These are phyloP conservation scores for Phylloscopus whistleri DNA, from an alignment of 2,113 vertebrate genomes.

Conservation along the genomic window DNA sequence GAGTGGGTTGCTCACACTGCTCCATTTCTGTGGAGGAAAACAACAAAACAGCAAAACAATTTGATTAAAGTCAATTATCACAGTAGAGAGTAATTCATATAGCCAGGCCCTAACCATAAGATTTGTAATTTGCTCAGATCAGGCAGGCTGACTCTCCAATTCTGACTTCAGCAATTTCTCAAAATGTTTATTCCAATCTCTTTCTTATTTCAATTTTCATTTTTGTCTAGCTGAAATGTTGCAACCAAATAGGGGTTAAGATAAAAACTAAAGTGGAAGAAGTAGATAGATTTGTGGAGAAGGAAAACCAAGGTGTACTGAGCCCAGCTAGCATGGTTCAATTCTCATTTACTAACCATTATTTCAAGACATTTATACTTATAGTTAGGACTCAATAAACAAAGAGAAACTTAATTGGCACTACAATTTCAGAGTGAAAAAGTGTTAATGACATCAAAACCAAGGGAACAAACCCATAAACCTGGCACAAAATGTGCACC, in stretches of 20 bases:
- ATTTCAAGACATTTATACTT: background rate
- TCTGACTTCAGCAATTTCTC: background rate
- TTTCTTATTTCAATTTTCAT: background rate
- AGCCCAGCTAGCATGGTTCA: background rate
- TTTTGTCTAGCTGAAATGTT: background rate
- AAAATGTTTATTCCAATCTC: background rate
- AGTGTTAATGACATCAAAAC: background rate
- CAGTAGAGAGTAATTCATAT: background rate
- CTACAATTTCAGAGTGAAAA: background rate
- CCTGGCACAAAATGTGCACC: slow-evolving; percentile 8
- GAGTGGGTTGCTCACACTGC: slow-evolving; percentile 93
- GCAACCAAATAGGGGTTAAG: background rate
- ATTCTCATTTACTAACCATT: background rate
- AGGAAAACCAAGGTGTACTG: background rate
- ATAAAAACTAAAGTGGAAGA: background rate
- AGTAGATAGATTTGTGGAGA: background rate
- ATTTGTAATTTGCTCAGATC: background rate
- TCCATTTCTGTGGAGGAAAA: slow-evolving; percentile 83
- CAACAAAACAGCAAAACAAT: background rate
- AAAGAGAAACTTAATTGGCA: background rate
- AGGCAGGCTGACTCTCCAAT: background rate
- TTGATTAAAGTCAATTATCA: background rate
- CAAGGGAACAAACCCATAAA: background rate
- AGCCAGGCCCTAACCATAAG: background rate
- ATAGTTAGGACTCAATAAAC: background rate